Conservation (phyloP, 2,113 vertebrate species). For the Stegostoma tigrinum region DNA sequence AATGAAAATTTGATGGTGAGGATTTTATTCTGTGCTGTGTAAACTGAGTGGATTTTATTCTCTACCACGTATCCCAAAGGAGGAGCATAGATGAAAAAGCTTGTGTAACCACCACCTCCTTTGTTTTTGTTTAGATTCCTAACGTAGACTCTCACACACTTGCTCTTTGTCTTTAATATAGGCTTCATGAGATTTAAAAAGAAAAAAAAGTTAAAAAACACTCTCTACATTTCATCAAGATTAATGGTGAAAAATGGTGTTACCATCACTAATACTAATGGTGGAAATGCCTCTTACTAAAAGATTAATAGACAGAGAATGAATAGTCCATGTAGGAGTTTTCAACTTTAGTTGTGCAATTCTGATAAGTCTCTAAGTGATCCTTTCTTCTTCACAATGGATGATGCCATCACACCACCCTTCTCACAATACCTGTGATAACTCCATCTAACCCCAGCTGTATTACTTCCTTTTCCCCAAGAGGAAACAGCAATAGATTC, state of each 20-base stretch:
- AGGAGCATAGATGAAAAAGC: background rate
- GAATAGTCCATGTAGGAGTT: background rate
- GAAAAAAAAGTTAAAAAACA: background rate
- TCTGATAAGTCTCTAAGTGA: background rate
- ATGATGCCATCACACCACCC: background rate
- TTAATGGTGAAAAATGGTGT: no score
- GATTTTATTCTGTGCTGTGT: background rate
- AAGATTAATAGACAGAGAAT: background rate
- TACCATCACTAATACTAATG: no score
- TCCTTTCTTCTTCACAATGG: background rate
- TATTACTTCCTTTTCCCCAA: background rate
- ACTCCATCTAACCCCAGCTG: background rate
- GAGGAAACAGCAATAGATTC: background rate
- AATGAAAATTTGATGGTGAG: background rate
- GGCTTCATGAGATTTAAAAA: background rate
- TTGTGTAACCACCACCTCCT: background rate
- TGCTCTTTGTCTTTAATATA: background rate
- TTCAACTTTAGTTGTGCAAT: background rate
- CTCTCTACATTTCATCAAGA: background rate
- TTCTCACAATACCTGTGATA: background rate
- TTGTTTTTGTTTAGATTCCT: background rate
- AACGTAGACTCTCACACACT: background rate
- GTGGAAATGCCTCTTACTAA: background rate
- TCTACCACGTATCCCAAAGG: background rate
- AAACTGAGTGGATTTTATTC: background rate